Percentiles rank a stretch among this genome's conserved stretches.
These are phyloP conservation scores for Hyles vespertilio DNA, from an alignment of 1,140 invertebrate species.

Conservation along the genomic window DNA sequence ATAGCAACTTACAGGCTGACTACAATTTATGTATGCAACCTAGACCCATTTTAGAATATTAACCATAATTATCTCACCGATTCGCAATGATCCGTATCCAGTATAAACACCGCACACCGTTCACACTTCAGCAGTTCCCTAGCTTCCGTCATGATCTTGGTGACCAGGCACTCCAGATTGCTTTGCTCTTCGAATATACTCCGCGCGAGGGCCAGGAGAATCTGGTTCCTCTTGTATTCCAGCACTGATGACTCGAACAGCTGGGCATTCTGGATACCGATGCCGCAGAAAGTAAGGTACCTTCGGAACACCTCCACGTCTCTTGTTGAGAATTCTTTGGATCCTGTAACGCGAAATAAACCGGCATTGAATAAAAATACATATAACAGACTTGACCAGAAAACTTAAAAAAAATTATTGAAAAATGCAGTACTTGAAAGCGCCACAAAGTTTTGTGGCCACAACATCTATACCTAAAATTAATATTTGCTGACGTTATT, in stretches of 20 bases:
- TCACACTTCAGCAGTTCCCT: conserved; percentile 95
- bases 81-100: conserved; percentile 90
- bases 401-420: no score
- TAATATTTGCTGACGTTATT: no score
- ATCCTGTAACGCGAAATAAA: conserved; percentile 54
- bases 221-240: conserved; percentile 96
- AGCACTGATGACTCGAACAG: conserved; percentile 95
- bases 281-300: conserved; percentile 97
- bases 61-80: conserved; percentile 78
- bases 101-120: conserved; percentile 91
- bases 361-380: no score
- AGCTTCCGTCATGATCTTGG: conserved; percentile 97
- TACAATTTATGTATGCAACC: no score
- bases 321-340: conserved; percentile 89
- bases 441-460: no score
- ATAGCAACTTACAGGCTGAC: no score
- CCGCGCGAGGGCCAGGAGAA: conserved; percentile 89
- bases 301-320: conserved; percentile 92
- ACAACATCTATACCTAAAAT: no score
- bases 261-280: conserved; percentile 98
- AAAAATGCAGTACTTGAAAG: no score
- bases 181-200: conserved; percentile 95
- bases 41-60: neutral
- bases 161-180: conserved; percentile 93
- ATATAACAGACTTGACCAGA: no score